Evolutionary conservation across 53 echinoderm and acorn worm genomes (phyloP).

Genomic region (Arbacia lixula): DNA sequence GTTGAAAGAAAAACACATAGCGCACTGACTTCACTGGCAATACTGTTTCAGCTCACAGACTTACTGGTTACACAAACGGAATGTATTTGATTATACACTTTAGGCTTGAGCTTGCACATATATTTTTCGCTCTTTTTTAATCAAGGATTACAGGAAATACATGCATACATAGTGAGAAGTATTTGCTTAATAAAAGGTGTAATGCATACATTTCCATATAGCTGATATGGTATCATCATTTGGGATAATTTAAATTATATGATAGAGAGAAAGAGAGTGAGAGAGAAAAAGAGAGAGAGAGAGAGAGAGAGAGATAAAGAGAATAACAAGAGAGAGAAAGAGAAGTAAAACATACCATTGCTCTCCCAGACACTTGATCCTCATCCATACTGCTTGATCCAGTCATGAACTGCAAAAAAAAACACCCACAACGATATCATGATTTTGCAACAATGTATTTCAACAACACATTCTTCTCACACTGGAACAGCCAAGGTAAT

Average conservation of each 20-base stretch:
- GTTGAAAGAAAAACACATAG: constrained; percentile 9
- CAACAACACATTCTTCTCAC: no score
- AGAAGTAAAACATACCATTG: constrained; percentile 75
- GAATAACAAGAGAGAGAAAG: not conserved
- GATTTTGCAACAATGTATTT: no score
- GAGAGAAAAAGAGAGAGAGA: not conserved
- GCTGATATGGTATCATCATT: not conserved
- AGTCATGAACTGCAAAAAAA: constrained; percentile 85
- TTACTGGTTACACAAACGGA: no score
- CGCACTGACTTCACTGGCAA: not conserved
- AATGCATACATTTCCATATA: not conserved
- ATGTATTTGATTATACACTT: no score
- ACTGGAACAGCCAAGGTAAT: no score
- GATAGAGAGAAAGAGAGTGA: not conserved
- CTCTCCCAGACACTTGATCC: constrained; percentile 76
- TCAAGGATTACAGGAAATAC: no score
- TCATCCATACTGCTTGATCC: constrained; percentile 71
- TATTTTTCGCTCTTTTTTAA: no score
- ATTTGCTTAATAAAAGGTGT: no score
- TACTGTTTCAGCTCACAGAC: no score
- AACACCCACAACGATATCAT: no score
- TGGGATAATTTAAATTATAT: not conserved
- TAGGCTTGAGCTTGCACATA: no score
- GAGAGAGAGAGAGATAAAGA: not conserved
- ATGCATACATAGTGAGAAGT: no score